phyloP scores from a whole-genome alignment of 2,113 vertebrate species.

The Engystomops pustulosus region DNA sequence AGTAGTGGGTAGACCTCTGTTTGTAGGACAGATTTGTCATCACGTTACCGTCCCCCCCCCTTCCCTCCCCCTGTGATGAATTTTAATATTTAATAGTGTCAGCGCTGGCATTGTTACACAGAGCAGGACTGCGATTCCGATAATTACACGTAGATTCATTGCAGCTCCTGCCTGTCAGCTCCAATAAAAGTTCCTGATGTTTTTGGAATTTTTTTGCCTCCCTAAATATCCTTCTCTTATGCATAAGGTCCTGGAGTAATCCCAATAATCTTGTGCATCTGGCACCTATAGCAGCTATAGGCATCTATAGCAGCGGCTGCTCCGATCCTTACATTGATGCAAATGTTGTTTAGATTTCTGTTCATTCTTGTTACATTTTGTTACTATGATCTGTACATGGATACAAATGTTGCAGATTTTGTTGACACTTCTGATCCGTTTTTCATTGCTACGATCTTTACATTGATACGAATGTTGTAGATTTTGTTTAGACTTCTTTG shows the following conservation, averaged over 20 bases:
- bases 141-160: slow-evolving; percentile 45
- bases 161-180: neutral
- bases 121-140: neutral
- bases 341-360: too few relatives aligned
- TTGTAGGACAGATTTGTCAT: slow-evolving; percentile 3
- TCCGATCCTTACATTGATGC: neutral
- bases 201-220: neutral
- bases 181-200: slow-evolving; percentile 45
- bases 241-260: neutral
- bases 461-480: neutral
- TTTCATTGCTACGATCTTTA: too few relatives aligned
- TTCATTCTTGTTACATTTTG: too few relatives aligned
- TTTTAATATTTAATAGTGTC: slow-evolving; percentile 23
- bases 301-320: neutral
- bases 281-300: too few relatives aligned
- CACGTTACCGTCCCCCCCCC: neutral
- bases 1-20: neutral
- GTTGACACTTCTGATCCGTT: too few relatives aligned
- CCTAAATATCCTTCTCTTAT: slow-evolving; percentile 5
- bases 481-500: neutral
- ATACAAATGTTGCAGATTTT: too few relatives aligned
- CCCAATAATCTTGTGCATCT: neutral
- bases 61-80: neutral
- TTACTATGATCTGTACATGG: too few relatives aligned
- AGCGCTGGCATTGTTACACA: neutral